Evolutionary conservation across 2,797 vertebrate genomes (phyloP).

Genomic region (Poeciliopsis gracilis): DNA sequence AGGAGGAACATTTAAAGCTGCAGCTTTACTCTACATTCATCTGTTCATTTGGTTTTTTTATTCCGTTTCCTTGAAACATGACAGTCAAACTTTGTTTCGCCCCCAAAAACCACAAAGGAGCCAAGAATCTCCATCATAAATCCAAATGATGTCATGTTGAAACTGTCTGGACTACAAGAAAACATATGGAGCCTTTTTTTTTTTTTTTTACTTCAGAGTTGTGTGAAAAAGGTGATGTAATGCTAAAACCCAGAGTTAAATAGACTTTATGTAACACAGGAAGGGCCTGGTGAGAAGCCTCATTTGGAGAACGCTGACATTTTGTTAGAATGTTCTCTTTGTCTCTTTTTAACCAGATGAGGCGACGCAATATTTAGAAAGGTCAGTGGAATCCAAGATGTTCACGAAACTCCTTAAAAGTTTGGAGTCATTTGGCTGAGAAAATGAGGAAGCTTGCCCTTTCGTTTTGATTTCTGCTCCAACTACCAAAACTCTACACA

Average conservation of each 20-base stretch:
- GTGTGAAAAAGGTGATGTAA: neutral
- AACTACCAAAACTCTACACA: slow-evolving; percentile 2
- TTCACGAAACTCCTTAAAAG: slow-evolving; percentile 5
- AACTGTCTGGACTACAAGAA: neutral
- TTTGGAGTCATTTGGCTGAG: slow-evolving; percentile 9
- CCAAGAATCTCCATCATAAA: neutral
- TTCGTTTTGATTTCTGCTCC: neutral
- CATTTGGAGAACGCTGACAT: slow-evolving; percentile 20
- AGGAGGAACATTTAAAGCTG: slow-evolving; percentile 8
- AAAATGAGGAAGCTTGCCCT: neutral
- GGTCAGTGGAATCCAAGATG: slow-evolving; percentile 5
- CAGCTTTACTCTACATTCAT: neutral
- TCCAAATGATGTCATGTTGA: neutral
- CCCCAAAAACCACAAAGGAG: neutral
- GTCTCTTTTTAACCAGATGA: slow-evolving; percentile 7
- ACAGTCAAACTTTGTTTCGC: neutral
- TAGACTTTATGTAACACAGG: slow-evolving; percentile 22
- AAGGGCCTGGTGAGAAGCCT: slow-evolving; percentile 18
- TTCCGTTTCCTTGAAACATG: neutral
- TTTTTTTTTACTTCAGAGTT: neutral
- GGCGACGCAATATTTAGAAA: slow-evolving; percentile 1
- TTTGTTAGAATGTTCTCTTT: slow-evolving; percentile 6
- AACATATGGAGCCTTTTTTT: neutral
- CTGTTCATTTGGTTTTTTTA: neutral
- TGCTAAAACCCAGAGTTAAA: neutral